Evolutionary conservation across 2,797 vertebrate species (phyloP).

Genomic region (Tachyglossus aculeatus): DNA sequence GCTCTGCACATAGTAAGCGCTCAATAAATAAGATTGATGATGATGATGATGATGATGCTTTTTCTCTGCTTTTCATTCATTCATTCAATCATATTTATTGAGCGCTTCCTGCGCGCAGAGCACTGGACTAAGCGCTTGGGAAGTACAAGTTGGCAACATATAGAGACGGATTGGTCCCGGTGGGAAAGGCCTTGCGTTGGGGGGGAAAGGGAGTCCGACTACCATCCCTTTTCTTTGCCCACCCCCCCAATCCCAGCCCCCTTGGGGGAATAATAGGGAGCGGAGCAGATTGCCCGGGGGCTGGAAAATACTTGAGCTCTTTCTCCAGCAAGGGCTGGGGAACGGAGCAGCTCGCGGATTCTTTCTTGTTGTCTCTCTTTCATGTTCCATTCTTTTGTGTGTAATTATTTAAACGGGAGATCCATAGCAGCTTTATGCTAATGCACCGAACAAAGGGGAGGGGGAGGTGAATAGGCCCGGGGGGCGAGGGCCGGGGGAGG

Average conservation of each 20-base stretch:
- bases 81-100: too few relatives aligned
- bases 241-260: neutral
- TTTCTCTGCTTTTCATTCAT: too few relatives aligned
- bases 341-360: conserved; percentile 24
- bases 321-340: neutral
- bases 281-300: conserved; percentile 56
- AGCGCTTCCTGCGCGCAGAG: too few relatives aligned
- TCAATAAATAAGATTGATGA: too few relatives aligned
- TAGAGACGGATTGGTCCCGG: too few relatives aligned
- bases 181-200: too few relatives aligned
- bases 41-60: too few relatives aligned
- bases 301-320: conserved; percentile 33
- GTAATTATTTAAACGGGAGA: conserved; percentile 91
- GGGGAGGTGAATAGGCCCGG: conserved; percentile 64
- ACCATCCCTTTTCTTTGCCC: too few relatives aligned
- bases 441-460: conserved; percentile 85
- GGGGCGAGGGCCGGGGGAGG: conserved; percentile 16
- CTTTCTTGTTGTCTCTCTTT: conserved; percentile 54
- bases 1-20: too few relatives aligned
- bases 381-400: conserved; percentile 69
- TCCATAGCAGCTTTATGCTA: conserved; percentile 95
- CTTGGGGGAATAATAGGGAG: conserved; percentile 33
- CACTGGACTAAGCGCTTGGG: too few relatives aligned
- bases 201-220: too few relatives aligned
- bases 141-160: too few relatives aligned